Evolutionary conservation across 2,113 vertebrate genomes (phyloP), one percentile per base, ranked within the genome.

Genomic region (Hoplias malabaricus): DNA sequence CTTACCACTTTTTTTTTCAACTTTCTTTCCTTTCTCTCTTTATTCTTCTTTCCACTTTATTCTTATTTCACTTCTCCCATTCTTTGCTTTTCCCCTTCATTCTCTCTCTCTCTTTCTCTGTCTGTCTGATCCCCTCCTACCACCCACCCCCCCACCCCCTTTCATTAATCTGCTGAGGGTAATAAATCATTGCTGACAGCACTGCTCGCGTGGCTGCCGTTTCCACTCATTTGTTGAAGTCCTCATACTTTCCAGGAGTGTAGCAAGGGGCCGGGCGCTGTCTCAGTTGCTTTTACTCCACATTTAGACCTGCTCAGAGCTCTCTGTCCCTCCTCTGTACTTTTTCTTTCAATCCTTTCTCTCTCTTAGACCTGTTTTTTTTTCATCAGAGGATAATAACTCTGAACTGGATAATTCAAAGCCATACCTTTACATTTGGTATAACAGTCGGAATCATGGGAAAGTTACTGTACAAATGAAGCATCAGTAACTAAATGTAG

Each of bases 171-270:
- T 84, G 83, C 83, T 78, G 81, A 81, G 29, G 59, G 48, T 88
- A 88, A 91, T 93, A 93, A 93, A 94, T 93, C 92, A 91, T 83
- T 77, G 71, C 82, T 92, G 92, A 92, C 90, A 89, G 83, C 86
- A 23, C 38, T 82, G 87, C 87, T 84, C 81, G 75, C 79, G 78
- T 80, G 83, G 89, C 87, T 87, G 79, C 91, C 86, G 94, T 93
- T 91, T 88, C 92, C 92, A 91, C 21, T 91, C 34, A 84, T 92
- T 94, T 92, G 91, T 94, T 94, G 92, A 84, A 90, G 89, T 91
- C 86, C 90, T 79, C 86, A 86, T 85, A 19, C 83, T 90, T 89
- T 91, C 86, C 88, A 84, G 67, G 71, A 79, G 85, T 87, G 33
- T 85, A 76, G 80, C 80, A 85, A 88, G 87, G 83, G 88, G 82